Percentiles rank a stretch among this genome's conserved stretches.
Conservation (phyloP, 1,140 invertebrate genomes). For the Diabrotica undecimpunctata region DNA sequence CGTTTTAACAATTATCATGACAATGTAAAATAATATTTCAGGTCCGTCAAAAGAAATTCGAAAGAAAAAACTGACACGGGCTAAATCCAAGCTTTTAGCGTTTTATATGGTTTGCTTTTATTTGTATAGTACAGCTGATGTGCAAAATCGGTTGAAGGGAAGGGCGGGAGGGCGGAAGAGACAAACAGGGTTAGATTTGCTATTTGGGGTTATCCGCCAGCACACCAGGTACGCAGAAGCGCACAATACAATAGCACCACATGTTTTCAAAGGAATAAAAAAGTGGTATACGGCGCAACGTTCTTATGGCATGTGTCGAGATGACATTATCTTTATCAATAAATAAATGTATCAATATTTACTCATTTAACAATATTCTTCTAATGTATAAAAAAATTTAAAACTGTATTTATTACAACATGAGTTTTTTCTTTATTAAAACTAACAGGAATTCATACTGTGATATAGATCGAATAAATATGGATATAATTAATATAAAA, state of each 20-base stretch:
- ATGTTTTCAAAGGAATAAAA: constrained; percentile 40
- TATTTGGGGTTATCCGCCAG: constrained; percentile 33
- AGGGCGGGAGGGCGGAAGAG: constrained; percentile 10
- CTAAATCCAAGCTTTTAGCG: constrained; percentile 28
- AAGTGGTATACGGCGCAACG: constrained; percentile 39
- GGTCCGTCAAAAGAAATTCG: constrained; percentile 26
- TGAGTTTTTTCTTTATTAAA: too few species aligned
- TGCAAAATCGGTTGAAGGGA: constrained; percentile 27
- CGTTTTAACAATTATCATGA: constrained; percentile 27
- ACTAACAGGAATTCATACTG: too few species aligned
- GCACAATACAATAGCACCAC: constrained; percentile 38
- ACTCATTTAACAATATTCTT: too few species aligned
- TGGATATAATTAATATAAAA: too few species aligned
- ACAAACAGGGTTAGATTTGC: constrained; percentile 28
- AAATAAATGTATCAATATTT: too few species aligned
- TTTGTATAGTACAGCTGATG: constrained; percentile 36
- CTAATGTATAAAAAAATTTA: not conserved
- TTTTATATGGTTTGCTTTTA: constrained; percentile 28
- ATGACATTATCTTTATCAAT: not conserved
- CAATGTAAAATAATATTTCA: constrained; percentile 41
- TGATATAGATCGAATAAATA: too few species aligned
- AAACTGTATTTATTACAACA: not conserved
- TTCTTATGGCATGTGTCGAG: constrained; percentile 33
- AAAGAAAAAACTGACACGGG: constrained; percentile 26
- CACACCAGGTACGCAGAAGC: constrained; percentile 37